Conservation (phyloP, 2,888 invertebrate species). For the Punctoribates punctum region DNA sequence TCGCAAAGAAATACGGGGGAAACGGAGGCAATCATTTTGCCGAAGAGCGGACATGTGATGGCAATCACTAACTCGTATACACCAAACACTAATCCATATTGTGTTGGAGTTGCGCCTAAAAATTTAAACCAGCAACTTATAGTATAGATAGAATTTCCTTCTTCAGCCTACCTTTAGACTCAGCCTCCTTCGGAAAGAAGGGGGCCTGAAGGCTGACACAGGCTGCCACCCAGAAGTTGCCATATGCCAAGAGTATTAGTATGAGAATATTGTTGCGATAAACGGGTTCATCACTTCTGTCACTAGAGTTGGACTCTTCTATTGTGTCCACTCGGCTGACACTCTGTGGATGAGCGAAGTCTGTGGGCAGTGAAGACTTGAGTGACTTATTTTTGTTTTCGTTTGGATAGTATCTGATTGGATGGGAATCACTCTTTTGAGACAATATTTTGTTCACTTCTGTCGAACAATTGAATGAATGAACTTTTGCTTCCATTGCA, state of each 20-base stretch:
- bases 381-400: not conserved
- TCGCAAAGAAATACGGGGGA: constrained; percentile 15
- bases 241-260: constrained; percentile 39
- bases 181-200: constrained; percentile 79
- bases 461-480: constrained; percentile 11
- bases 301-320: not conserved
- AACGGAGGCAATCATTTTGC: constrained; percentile 62
- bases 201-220: constrained; percentile 65
- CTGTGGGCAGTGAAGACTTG: not conserved
- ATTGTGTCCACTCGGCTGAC: not conserved
- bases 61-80: constrained; percentile 79
- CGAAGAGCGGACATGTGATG: constrained; percentile 74
- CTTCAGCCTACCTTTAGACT: constrained; percentile 62
- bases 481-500: constrained; percentile 20
- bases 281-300: not conserved
- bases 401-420: not conserved
- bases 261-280: constrained; percentile 18
- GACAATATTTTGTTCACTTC: constrained; percentile 15
- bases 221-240: constrained; percentile 45
- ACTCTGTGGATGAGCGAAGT: not conserved
- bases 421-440: not conserved
- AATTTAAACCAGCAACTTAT: too few relatives aligned
- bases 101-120: constrained; percentile 67
- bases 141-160: too few relatives aligned
- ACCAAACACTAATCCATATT: constrained; percentile 82